Percentiles rank a stretch among this genome's conserved stretches.
phyloP scores from a whole-genome alignment of 2,113 vertebrate species.

The Hirundichthys speculiger region DNA sequence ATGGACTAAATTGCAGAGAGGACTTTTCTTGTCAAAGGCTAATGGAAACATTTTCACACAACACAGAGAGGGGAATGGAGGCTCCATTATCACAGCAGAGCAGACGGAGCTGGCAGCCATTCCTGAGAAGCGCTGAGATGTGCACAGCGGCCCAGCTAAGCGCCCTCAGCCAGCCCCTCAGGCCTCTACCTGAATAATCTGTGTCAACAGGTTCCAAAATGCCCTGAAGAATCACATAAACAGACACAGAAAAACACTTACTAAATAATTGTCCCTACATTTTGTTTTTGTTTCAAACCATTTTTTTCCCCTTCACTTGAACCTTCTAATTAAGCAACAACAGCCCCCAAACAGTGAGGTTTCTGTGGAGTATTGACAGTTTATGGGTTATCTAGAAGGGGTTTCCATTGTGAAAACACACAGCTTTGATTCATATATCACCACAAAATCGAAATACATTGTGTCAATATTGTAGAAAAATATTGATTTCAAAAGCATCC shows the following conservation, averaged over 20 bases:
- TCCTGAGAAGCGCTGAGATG: conserved; percentile 77
- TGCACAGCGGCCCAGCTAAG: conserved; percentile 75
- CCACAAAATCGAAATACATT: neutral
- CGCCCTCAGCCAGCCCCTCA: conserved; percentile 77
- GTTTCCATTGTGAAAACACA: conserved; percentile 15
- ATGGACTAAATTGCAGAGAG: conserved; percentile 82
- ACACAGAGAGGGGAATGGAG: conserved; percentile 77
- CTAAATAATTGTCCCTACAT: conserved; percentile 70
- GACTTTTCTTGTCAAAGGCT: conserved; percentile 84
- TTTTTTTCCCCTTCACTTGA: conserved; percentile 60
- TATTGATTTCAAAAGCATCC: too few relatives aligned
- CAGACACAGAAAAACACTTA: conserved; percentile 70
- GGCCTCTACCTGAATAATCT: conserved; percentile 84
- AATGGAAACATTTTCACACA: conserved; percentile 85
- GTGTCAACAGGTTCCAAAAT: conserved; percentile 85
- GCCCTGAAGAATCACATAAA: conserved; percentile 73
- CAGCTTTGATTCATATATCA: conserved; percentile 15
- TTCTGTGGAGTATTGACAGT: conserved; percentile 22
- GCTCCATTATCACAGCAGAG: conserved; percentile 82
- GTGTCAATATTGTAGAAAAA: too few relatives aligned
- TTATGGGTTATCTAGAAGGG: conserved; percentile 20
- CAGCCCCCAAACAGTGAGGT: conserved; percentile 12
- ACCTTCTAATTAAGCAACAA: conserved; percentile 69
- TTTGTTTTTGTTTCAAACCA: conserved; percentile 38
- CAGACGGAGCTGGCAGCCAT: conserved; percentile 83